phyloP scores from a whole-genome alignment of 1,140 invertebrate genomes.

The Leptinotarsa undecemlineata region DNA sequence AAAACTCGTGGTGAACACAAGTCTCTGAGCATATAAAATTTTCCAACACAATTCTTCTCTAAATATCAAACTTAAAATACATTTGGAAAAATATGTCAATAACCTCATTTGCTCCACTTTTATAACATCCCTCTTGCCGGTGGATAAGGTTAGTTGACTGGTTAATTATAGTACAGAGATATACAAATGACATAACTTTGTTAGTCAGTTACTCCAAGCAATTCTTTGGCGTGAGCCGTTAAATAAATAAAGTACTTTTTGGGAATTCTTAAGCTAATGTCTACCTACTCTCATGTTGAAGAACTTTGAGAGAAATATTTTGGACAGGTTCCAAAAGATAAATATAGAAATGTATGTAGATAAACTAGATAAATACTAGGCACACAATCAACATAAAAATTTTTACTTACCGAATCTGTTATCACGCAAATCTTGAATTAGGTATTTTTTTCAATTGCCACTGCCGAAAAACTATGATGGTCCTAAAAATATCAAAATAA shows the following conservation, averaged over 20 bases:
- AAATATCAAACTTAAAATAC: too few relatives aligned
- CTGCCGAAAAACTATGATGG: slow-evolving; percentile 19
- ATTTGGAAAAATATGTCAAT: background rate
- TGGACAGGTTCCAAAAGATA: slow-evolving; percentile 45
- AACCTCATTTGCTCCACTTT: background rate
- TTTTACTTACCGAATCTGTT: slow-evolving; percentile 36
- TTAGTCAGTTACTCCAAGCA: background rate
- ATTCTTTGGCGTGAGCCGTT: background rate
- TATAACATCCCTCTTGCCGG: too few relatives aligned
- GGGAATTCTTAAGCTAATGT: background rate
- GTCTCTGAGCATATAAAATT: too few relatives aligned
- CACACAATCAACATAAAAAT: background rate
- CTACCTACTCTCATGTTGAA: background rate
- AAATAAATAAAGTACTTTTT: slow-evolving; percentile 1
- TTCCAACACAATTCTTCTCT: too few relatives aligned
- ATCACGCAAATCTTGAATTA: slow-evolving; percentile 33
- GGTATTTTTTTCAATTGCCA: slow-evolving; percentile 21
- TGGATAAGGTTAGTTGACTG: too few relatives aligned
- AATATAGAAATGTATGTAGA: slow-evolving; percentile 36
- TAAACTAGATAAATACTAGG: slow-evolving; percentile 18
- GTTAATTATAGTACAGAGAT: background rate
- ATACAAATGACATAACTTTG: background rate
- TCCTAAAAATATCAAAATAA: slow-evolving; percentile 14
- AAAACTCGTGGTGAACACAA: too few relatives aligned
- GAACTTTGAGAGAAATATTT: slow-evolving; percentile 18